These are phyloP conservation scores for Harpagifer antarcticus DNA, from an alignment of 2,797 vertebrate genomes.

Conservation along the genomic window DNA sequence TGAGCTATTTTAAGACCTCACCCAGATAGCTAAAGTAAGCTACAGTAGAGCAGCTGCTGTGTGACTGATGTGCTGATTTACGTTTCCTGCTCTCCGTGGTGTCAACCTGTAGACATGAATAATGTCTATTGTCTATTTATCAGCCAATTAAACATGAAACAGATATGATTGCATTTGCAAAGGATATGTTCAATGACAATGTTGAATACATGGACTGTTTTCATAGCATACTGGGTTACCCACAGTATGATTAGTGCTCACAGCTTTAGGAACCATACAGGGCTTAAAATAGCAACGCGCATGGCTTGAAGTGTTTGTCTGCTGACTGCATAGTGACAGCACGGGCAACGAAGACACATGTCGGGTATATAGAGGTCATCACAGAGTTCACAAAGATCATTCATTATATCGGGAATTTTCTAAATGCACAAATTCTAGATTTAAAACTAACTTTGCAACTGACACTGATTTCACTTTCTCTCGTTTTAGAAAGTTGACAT, in stretches of 20 bases:
- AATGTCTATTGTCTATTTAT: conserved; percentile 2
- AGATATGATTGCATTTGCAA: not conserved
- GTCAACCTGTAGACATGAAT: conserved; percentile 23
- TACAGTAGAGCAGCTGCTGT: conserved; percentile 77
- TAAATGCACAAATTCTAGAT: not conserved
- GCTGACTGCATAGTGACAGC: conserved; percentile 72
- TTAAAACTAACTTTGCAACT: not conserved
- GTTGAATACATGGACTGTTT: conserved; percentile 16
- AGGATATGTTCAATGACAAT: not conserved
- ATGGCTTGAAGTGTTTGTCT: conserved; percentile 78
- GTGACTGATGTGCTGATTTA: conserved; percentile 62
- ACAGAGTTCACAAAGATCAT: conserved; percentile 45
- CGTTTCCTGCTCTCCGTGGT: conserved; percentile 42
- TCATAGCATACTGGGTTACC: not conserved
- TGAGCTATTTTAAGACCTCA: conserved; percentile 81
- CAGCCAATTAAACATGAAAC: not conserved
- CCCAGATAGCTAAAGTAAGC: conserved; percentile 76
- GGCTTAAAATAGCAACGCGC: conserved; percentile 80
- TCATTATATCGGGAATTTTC: conserved; percentile 1
- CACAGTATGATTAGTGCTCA: conserved; percentile 41
- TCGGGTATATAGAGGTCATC: conserved; percentile 72
- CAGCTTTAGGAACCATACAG: conserved; percentile 50
- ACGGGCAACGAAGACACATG: conserved; percentile 57
- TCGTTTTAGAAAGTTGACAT: conserved; percentile 47
- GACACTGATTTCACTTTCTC: conserved; percentile 22